Conservation (phyloP, 2,113 vertebrate species). For the Talpa occidentalis region DNA sequence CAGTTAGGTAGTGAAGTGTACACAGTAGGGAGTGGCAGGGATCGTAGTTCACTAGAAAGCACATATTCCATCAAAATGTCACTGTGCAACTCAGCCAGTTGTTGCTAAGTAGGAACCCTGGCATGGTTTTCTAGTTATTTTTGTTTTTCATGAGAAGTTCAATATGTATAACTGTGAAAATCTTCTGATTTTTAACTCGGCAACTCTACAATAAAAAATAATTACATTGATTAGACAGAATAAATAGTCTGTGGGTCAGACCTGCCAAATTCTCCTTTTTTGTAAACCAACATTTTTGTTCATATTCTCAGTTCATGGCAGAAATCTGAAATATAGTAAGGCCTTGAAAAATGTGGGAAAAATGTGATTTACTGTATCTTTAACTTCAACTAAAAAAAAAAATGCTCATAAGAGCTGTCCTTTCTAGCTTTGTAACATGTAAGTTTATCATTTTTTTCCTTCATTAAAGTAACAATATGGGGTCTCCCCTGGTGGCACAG, state of each 20-base stretch:
- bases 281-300: neutral
- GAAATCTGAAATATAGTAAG: neutral
- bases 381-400: neutral
- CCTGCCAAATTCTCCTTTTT: neutral
- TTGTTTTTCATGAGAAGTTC: neutral
- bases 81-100: neutral
- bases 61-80: neutral
- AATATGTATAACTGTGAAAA: neutral
- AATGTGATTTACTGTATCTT: neutral
- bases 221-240: neutral
- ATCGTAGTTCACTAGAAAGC: neutral
- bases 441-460: neutral
- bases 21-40: neutral
- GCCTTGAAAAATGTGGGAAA: neutral
- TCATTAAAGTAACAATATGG: neutral
- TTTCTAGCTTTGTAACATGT: neutral
- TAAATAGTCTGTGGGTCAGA: neutral
- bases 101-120: neutral
- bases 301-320: neutral
- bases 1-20: neutral
- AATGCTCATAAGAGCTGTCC: neutral
- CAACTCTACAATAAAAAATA: neutral
- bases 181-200: neutral
- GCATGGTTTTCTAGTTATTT: neutral
- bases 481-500: too few relatives aligned